Evolutionary conservation across 2,797 vertebrate species (phyloP), one percentile per base, ranked within the genome.

Genomic region (Hafferia zeledoni): DNA sequence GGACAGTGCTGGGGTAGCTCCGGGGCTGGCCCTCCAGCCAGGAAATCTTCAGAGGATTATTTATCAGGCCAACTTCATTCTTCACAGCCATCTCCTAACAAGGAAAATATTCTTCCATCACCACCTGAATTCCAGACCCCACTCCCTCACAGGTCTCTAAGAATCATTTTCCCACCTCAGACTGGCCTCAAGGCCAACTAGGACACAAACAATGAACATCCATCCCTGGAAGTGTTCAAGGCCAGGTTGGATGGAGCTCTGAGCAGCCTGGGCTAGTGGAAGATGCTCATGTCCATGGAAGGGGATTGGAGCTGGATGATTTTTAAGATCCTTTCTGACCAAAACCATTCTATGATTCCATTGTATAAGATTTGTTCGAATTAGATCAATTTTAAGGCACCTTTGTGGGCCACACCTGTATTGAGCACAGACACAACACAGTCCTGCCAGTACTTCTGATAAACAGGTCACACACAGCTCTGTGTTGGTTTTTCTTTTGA

Each of bases 21-120:
- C 2, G 95, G 49, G 99, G 99, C 83, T 98, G 97, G 71, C 99
- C 98, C 93, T 99, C 99, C 89, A 99, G 96, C 99, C 99, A 99
- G 14, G 98, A 98, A 86, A 99, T 98, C 98, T 99, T 99, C 94
- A 99, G 96, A 44, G 99, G 99, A 89, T 99, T 99, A 95, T 95
- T 97, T 9, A 97, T 97, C 79, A 99, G 97, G 77, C 99, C 99
- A 43, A 96, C 97, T 97, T 99, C 99, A 93, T 99, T 99, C 96
- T 98, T 99, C 82, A 98, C 98, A 72, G 99, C 99, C 97, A 99
- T 98, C 92, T 99, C 99, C 99, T 99, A 95, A 78, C 96, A 93
- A 82, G 53, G 61, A 89, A 89, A 89, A 97, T 17, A 71, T 33
- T n/a, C 28, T 69, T 20, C 44, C 61, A 44, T 87, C 57, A 92